Evolutionary conservation across 2,113 vertebrate genomes (phyloP).

Genomic region (Isurus oxyrinchus): DNA sequence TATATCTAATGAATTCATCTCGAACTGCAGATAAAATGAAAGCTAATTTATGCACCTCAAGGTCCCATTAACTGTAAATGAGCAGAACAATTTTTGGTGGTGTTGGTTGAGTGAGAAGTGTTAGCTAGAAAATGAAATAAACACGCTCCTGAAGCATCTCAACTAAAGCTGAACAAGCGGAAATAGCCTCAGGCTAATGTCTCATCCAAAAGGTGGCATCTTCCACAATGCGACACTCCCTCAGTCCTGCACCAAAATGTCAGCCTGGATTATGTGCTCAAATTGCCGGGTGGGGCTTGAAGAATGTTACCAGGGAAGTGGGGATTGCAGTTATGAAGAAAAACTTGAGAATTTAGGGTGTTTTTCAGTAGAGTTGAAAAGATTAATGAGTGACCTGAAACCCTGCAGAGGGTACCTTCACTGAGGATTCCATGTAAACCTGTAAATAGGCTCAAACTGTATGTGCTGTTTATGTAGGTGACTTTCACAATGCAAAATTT

Average conservation of each 20-base stretch:
- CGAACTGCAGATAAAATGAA: background rate
- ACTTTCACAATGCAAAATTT: background rate
- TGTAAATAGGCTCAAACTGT: background rate
- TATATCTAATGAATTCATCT: too few species aligned
- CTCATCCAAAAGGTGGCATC: background rate
- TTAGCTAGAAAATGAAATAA: background rate
- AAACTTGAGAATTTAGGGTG: background rate
- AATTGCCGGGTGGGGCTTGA: background rate
- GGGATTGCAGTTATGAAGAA: background rate
- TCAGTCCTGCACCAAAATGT: background rate
- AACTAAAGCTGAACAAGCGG: background rate
- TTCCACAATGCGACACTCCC: background rate
- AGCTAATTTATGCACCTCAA: background rate
- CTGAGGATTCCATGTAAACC: background rate
- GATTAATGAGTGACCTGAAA: background rate
- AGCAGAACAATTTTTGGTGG: background rate
- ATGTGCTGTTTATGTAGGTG: background rate
- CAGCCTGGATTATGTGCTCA: background rate
- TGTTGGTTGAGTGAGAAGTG: background rate
- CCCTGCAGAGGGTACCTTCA: background rate
- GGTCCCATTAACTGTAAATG: background rate
- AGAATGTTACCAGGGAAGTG: background rate
- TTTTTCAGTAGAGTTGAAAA: background rate
- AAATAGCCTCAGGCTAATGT: background rate
- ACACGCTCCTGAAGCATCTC: background rate